Base-by-base conservation (phyloP, 2,888 invertebrate genomes). In the Pseudococcus viburni region DNA sequence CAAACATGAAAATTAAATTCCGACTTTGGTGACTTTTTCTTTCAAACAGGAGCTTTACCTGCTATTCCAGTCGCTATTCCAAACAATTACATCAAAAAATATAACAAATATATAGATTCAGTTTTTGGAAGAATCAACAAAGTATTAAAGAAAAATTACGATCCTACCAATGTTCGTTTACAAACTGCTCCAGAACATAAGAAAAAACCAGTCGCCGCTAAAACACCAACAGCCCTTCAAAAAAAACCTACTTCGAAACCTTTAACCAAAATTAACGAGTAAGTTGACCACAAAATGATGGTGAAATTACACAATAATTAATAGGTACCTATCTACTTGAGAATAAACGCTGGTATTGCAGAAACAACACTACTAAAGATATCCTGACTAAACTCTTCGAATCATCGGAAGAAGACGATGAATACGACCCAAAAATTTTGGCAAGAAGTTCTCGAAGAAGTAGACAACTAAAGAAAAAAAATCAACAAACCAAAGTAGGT, bases 61-160 rank as follows among this genome's bases (percentile, higher is more conserved):
- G 17, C 15, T 19, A 59, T 39, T 39, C 90, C 90, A 7, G 90
- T 90, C n/a, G 88, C 89, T 26, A 92, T 96, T 90, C 94, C 96
- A 59, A 94, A 95, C 12, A 93, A 95, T 89, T 95, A 96, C 92
- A 95, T 95, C 51, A 94, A 95, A 86, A 96, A 96, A 91, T 96
- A 96, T 93, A 97, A 97, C 92, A 94, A 95, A 90, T 96, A 96
- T 92, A 95, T 96, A 88, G 97, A 97, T 92, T 96, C 94, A 90
- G 96, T 96, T 90, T 93, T 96, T 90, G 94, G 94, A 89, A 94
- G 96, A 90, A 96, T 97, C 92, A 97, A 96, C 92, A 94, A 94
- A 90, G 95, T 96, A 89, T 92, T 97, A 90, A 93, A 95, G 85
- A 94, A 94, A 90, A 96, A 95, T 85, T 97, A 96, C 92, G 96